These are phyloP conservation scores for Hippoglossus hippoglossus DNA, from an alignment of 2,797 vertebrate species.

Conservation along the genomic window DNA sequence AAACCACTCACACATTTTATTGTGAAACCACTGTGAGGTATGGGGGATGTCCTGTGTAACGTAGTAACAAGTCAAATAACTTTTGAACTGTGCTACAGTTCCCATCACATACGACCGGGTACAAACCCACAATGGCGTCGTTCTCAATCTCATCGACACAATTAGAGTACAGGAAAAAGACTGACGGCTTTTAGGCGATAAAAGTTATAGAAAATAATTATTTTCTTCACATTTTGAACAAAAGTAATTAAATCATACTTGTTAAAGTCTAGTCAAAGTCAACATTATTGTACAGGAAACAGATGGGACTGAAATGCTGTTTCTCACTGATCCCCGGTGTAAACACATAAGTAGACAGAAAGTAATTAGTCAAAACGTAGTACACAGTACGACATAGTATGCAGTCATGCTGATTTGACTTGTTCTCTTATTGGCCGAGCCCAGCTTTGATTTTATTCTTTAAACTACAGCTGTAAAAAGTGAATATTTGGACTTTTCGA, in stretches of 20 bases:
- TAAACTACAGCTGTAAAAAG: too few species aligned
- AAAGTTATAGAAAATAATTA: neutral
- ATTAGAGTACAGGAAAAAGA: neutral
- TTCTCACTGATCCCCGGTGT: too few species aligned
- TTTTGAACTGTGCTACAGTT: constrained; percentile 65
- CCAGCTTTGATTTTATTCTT: too few species aligned
- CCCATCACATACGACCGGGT: constrained; percentile 49
- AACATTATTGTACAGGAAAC: neutral
- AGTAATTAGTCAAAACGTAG: too few species aligned
- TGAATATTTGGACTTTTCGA: too few species aligned
- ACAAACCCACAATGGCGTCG: constrained; percentile 38
- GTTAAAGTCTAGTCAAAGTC: neutral
- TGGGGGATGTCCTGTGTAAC: constrained; percentile 57
- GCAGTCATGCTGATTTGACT: too few species aligned
- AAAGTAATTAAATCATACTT: neutral
- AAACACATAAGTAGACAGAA: too few species aligned
- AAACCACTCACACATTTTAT: constrained; percentile 52
- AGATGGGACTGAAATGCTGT: too few species aligned
- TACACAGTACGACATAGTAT: too few species aligned
- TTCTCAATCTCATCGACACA: constrained; percentile 25
- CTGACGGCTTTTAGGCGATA: neutral
- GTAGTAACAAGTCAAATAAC: constrained; percentile 68
- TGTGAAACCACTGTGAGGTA: constrained; percentile 62
- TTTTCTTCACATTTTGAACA: neutral
- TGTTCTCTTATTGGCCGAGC: too few species aligned